Base-by-base conservation (phyloP, 2,113 vertebrate species). In the Laterallus jamaicensis region DNA sequence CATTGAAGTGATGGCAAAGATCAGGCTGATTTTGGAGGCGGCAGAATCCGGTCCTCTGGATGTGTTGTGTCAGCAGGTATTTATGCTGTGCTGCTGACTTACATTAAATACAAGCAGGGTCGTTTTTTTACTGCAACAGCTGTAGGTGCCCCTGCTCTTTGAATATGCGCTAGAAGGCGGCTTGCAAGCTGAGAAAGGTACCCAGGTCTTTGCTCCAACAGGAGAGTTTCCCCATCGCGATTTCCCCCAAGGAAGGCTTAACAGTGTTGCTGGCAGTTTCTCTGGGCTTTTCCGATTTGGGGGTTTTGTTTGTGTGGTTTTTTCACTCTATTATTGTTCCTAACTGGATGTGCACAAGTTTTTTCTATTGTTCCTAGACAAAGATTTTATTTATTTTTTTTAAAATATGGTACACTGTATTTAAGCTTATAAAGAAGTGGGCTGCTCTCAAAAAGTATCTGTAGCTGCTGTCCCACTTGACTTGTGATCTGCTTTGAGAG, bases 1-100 rank as follows among this genome's bases (percentile, higher is more conserved):
- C 83, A 87, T 79, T 96, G 92, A 96, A 94, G 83, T 79, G 58
- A 77, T 94, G 93, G 96, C 93, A 96, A 96, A 96, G 95, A 95
- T 96, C 93, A 96, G 74, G 32, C 74, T 96, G 92, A 44, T 80
- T 94, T 86, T 88, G 66, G 88, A 92, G 73, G 77, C 9, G 4
- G 73, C 68, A 71, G 80, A 59, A 96, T 92, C 60, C 67, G 94
- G 42, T 63, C 73, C 42, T 90, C 71, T 68, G 78, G 20, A 37
- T 64, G 22, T 1, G 1, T 64, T 79, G 26, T 64, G 92, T 40
- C 12, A 70, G 60, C 47, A 82, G 64, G 58, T 77, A 55, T 68
- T 96, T 95, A 73, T 91, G 64, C 60, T 81, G 22, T 67, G 52
- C 47, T 0, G 1, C 56, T 70, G 56, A 31, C 29, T 69, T 78